Conservation (phyloP, 2,888 invertebrate species). For the Macrophya alboannulata region DNA sequence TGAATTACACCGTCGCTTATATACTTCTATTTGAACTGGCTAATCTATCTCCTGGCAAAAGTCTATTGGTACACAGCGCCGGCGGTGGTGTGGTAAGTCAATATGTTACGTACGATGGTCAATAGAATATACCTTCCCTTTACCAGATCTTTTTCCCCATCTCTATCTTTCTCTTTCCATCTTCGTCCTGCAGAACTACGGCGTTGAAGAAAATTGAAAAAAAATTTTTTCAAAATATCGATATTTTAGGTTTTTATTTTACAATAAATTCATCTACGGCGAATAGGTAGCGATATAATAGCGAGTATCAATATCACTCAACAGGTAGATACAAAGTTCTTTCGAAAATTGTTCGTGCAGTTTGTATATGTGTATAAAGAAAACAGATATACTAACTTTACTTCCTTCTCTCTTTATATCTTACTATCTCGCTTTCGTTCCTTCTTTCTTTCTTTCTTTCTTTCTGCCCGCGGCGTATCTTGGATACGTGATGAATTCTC, state of each 20-base stretch:
- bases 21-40: slow-evolving; percentile 93
- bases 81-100: slow-evolving; percentile 93
- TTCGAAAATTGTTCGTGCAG: neutral
- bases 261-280: neutral
- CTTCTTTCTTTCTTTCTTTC: neutral
- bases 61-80: slow-evolving; percentile 91
- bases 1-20: slow-evolving; percentile 94
- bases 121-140: neutral
- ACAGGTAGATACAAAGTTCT: slow-evolving; percentile 2
- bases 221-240: neutral
- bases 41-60: slow-evolving; percentile 89
- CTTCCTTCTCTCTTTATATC: neutral
- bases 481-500: slow-evolving; percentile 26
- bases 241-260: neutral
- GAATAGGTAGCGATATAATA: neutral
- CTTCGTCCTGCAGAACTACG: neutral
- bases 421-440: neutral
- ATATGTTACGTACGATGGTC: neutral
- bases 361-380: neutral
- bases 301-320: neutral
- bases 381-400: neutral
- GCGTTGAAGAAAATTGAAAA: neutral
- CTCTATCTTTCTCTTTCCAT: neutral
- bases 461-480: neutral
- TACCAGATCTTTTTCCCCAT: neutral